phyloP scores from a whole-genome alignment of 2,888 invertebrate genomes.

The Parnassius orleans region DNA sequence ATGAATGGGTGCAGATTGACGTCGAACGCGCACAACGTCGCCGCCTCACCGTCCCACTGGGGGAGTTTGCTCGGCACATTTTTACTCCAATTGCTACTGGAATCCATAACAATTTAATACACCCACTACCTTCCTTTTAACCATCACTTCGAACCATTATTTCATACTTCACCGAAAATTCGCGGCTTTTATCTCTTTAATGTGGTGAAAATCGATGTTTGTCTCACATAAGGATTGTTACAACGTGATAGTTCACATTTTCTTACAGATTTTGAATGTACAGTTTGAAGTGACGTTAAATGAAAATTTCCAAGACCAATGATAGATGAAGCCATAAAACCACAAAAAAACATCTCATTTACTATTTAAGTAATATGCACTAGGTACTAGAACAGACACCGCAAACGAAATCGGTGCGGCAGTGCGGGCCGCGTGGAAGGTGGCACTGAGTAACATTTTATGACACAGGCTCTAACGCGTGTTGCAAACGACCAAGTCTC shows the following conservation, averaged over 20 bases:
- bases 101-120: slow-evolving; percentile 52
- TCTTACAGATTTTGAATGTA: slow-evolving; percentile 6
- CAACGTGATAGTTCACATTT: neutral
- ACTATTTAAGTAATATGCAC: too few relatives aligned
- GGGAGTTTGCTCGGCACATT: slow-evolving; percentile 62
- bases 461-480: too few relatives aligned
- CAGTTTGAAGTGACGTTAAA: slow-evolving; percentile 23
- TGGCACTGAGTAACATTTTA: too few relatives aligned
- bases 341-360: neutral
- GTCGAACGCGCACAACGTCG: slow-evolving; percentile 64
- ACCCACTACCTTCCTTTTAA: slow-evolving; percentile 27
- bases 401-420: too few relatives aligned
- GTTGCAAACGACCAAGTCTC: too few relatives aligned
- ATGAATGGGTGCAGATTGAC: slow-evolving; percentile 51
- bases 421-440: too few relatives aligned
- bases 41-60: slow-evolving; percentile 74
- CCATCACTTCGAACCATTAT: slow-evolving; percentile 20
- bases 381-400: too few relatives aligned
- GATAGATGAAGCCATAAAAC: neutral
- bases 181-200: neutral
- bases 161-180: neutral
- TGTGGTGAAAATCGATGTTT: neutral
- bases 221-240: neutral
- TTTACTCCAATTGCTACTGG: slow-evolving; percentile 77
- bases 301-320: slow-evolving; percentile 1